These are phyloP conservation scores for Cebus imitator DNA, from an alignment of 2,113 vertebrate species.

Conservation along the genomic window DNA sequence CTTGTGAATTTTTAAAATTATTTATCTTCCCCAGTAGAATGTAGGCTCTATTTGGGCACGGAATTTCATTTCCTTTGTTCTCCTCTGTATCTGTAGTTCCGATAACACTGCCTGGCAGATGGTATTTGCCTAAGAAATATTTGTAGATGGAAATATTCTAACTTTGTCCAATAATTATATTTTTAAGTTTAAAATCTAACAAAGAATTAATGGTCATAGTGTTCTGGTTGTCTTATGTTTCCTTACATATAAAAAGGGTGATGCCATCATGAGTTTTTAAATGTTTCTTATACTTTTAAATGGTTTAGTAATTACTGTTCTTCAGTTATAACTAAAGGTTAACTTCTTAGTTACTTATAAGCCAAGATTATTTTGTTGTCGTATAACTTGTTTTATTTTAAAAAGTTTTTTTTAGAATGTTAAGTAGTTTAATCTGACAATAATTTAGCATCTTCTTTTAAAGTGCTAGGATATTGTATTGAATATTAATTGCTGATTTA, in stretches of 20 bases:
- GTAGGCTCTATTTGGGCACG: not conserved
- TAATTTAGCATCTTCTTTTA: not conserved
- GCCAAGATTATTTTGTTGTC: not conserved
- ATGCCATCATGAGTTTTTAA: not conserved
- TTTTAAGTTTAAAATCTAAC: not conserved
- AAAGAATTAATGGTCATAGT: not conserved
- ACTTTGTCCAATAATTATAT: not conserved
- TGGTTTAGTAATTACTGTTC: not conserved
- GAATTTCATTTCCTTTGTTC: not conserved
- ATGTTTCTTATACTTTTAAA: not conserved
- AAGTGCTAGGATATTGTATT: not conserved
- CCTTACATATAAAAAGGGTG: not conserved
- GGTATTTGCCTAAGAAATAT: constrained; percentile 10
- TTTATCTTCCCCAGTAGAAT: not conserved
- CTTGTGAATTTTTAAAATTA: not conserved
- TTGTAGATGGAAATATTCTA: not conserved
- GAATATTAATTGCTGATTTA: not conserved
- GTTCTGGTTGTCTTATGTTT: not conserved
- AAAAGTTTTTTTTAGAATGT: not conserved
- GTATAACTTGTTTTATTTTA: not conserved
- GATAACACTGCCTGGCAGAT: not conserved
- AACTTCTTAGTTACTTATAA: not conserved
- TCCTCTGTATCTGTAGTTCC: not conserved
- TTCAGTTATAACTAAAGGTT: not conserved
- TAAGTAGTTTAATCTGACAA: not conserved